A percentile compares a stretch with the other conserved stretches of the same genome.
These are phyloP conservation scores for Typhlichthys eigenmanni DNA, from an alignment of 2,797 vertebrate genomes.

Conservation along the genomic window DNA sequence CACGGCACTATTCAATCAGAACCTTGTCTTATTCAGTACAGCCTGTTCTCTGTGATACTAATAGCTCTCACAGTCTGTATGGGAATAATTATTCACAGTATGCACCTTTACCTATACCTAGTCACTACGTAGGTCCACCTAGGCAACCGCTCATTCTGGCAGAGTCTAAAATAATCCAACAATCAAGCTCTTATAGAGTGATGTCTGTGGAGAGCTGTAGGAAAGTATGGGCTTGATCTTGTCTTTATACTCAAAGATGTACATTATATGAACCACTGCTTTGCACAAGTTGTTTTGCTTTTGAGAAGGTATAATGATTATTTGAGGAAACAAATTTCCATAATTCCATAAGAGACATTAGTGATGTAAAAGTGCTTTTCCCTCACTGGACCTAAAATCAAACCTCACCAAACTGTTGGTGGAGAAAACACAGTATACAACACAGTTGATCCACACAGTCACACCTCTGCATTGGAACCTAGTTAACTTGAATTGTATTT, in stretches of 20 bases:
- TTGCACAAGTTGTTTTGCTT: too few species aligned
- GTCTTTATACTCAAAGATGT: constrained; percentile 35
- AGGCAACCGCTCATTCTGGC: constrained; percentile 17
- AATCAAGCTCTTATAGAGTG: constrained; percentile 43
- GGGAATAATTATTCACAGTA: constrained; percentile 46
- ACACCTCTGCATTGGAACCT: constrained; percentile 26
- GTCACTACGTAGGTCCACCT: constrained; percentile 31
- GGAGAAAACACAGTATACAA: constrained; percentile 43
- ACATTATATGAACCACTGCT: constrained; percentile 15
- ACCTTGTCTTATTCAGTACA: constrained; percentile 56
- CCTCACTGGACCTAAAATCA: constrained; percentile 6
- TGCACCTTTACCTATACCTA: constrained; percentile 43
- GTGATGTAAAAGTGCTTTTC: background rate
- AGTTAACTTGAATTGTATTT: constrained; percentile 42
- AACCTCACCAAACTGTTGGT: constrained; percentile 40
- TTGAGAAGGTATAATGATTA: too few species aligned
- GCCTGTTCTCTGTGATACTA: constrained; percentile 51
- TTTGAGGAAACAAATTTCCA: too few species aligned
- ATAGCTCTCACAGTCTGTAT: constrained; percentile 54
- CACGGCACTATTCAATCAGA: constrained; percentile 51
- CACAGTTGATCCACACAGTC: constrained; percentile 1
- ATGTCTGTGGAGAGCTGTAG: constrained; percentile 32
- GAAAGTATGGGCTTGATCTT: constrained; percentile 32
- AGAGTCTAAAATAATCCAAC: constrained; percentile 35
- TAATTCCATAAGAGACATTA: constrained; percentile 31